Evolutionary conservation across 2,113 vertebrate genomes (phyloP), one percentile per base, ranked within the genome.

Genomic region (Dissostichus mawsoni): DNA sequence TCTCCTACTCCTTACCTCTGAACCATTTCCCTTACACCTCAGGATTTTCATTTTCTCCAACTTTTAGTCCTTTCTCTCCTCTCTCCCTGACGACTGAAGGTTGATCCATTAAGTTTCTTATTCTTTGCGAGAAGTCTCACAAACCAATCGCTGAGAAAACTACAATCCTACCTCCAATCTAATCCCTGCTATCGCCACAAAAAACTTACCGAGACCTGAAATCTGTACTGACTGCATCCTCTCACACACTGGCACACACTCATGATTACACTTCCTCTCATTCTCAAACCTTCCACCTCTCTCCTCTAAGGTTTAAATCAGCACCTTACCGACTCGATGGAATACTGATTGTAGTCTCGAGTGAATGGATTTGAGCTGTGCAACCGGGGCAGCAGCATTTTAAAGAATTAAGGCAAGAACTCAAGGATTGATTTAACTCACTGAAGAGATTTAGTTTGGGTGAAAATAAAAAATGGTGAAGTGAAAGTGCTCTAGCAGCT

Each of bases 101-200:
- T 57, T 74, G 79, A 91, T 90, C 81, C 71, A 89, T 91, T 77
- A 84, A 63, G 80, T 78, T 88, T 76, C 68, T 89, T 77, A 88
- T 87, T 89, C 76, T 78, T 76, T 75, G 82, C 78, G 83, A 80
- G 69, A 66, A 83, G 89, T 71, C n/a, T 36, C 70, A 73, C 77
- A 86, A 86, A 75, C 81, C n/a, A 11, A 78, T 77, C 48, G 17
- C 55, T 56, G 71, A 86, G 62, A 80, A 81, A 86, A 59, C 78
- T 48, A 55, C 78, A 83, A 79, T 84, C 80, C 66, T 13, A 76
- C 74, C 78, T 78, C 57, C 76, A 55, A 80, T 85, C 81, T 89
- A 87, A 92, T 92, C 86, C 84, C 72, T 29, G 63, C 77, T 23
- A 84, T 81, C 74, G 23, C 63, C 75, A 50, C 74, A 83, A 66